Evolutionary conservation across 2,797 vertebrate species (phyloP).

Genomic region (Ataeniobius toweri): DNA sequence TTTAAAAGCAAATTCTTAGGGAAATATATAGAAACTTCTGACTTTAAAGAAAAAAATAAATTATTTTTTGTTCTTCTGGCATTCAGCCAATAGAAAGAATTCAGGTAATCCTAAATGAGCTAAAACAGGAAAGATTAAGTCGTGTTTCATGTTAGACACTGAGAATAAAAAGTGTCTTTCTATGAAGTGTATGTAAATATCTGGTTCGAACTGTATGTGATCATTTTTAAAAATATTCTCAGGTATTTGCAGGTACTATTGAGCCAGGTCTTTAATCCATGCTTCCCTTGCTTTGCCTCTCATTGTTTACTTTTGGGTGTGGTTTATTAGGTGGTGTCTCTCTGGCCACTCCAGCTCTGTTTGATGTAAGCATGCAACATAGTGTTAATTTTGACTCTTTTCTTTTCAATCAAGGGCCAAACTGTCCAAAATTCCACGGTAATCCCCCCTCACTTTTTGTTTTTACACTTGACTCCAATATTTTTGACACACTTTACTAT

Average conservation of each 20-base stretch:
- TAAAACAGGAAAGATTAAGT: too few relatives aligned
- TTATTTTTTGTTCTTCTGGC: too few relatives aligned
- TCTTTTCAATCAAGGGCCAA: slow-evolving; percentile 84
- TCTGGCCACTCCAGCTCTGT: slow-evolving; percentile 51
- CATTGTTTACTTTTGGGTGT: neutral
- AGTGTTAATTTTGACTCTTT: slow-evolving; percentile 78
- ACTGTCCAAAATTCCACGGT: slow-evolving; percentile 82
- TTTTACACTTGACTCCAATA: slow-evolving; percentile 61
- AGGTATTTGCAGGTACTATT: slow-evolving; percentile 50
- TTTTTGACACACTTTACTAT: slow-evolving; percentile 44
- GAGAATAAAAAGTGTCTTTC: neutral
- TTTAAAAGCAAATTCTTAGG: too few relatives aligned
- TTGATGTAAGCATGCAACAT: slow-evolving; percentile 69
- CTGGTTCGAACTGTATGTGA: neutral
- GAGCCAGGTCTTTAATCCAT: slow-evolving; percentile 17
- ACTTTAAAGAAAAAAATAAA: too few relatives aligned
- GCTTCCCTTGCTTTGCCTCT: slow-evolving; percentile 17
- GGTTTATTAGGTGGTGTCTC: neutral
- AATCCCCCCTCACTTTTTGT: slow-evolving; percentile 69
- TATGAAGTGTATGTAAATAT: neutral
- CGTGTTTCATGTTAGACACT: neutral
- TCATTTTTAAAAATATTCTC: neutral
- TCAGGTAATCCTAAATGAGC: too few relatives aligned
- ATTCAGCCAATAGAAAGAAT: too few relatives aligned
- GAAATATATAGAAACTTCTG: too few relatives aligned